Base-by-base conservation (phyloP, 2,797 vertebrate species). In the Leptatherina wallacei region DNA sequence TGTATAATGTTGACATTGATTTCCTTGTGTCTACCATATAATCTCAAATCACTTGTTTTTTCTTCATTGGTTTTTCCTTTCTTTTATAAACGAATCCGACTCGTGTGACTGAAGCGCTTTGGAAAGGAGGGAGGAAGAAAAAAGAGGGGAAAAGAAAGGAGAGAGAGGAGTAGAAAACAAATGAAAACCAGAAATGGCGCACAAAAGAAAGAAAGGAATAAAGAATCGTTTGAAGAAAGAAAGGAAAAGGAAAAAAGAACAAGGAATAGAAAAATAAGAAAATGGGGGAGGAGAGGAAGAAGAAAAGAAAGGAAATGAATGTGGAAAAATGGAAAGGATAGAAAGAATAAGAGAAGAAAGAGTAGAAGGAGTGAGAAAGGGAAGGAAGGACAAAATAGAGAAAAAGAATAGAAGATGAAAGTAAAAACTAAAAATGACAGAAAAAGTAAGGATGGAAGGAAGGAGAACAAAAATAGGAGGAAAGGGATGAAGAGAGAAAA, bases 11-110 rank as follows among this genome's bases (percentile, higher is more conserved):
- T 59, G 49, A 52, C 18, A 52, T n/a, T n/a, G 32, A 22, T 42
- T 65, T 51, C n/a, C 16, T 62, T 36, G 63, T 62, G 56, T 60
- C 57, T 38, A 22, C 14, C 24, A 11, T 47, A 18, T 12, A 27
- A 62, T 42, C 36, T 64, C 6, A 58, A 20, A 56, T 27, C 27
- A 10, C 6, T 59, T 58, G 10, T 65, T 35, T 65, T 35, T 27
- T 7, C 16, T 6, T 51, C 8, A 30, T 10, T 66, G 47, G 22
- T 38, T 54, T 29, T 54, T 38, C 14, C 38, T 35, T 49, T 27
- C 4, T 54, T 54, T 54, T 54, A 3, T 24, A 54, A 54, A 8
- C 12, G 14, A 27, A 7, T 6, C 24, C 6, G 6, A 56, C 27
- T 16, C 13, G 4, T 56, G 14, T 16, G 24, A 32, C 29, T 32